A percentile compares a stretch with the other conserved stretches of the same genome.
phyloP scores from a whole-genome alignment of 2,113 vertebrate genomes.

The Cervus canadensis region DNA sequence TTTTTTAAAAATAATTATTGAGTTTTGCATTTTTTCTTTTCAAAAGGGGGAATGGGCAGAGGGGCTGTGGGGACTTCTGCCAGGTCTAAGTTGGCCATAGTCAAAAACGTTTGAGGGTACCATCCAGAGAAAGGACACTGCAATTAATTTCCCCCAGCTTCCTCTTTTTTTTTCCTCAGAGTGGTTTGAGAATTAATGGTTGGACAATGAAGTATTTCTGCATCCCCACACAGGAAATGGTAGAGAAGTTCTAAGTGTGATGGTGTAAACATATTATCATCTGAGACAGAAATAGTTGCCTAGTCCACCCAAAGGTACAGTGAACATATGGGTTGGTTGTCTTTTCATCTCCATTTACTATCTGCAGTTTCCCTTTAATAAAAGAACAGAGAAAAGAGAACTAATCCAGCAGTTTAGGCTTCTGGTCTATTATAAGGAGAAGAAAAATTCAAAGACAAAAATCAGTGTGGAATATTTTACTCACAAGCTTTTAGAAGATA shows the following conservation, averaged over 20 bases:
- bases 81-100: background rate
- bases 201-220: background rate
- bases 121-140: background rate
- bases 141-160: background rate
- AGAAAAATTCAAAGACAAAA: background rate
- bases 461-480: background rate
- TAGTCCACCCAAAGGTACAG: background rate
- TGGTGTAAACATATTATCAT: background rate
- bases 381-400: background rate
- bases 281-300: background rate
- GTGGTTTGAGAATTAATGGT: background rate
- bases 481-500: background rate
- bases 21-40: slow-evolving; percentile 4
- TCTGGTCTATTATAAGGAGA: background rate
- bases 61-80: background rate
- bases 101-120: background rate
- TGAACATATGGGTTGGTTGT: background rate
- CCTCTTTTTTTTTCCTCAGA: background rate
- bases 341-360: background rate
- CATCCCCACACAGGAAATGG: background rate
- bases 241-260: background rate
- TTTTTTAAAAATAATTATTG: background rate
- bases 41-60: background rate
- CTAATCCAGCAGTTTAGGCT: background rate
- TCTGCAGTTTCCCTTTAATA: background rate